Evolutionary conservation across 2,888 invertebrate species (phyloP), one percentile per base, ranked within the genome.

Genomic region (Suillia variegata): DNA sequence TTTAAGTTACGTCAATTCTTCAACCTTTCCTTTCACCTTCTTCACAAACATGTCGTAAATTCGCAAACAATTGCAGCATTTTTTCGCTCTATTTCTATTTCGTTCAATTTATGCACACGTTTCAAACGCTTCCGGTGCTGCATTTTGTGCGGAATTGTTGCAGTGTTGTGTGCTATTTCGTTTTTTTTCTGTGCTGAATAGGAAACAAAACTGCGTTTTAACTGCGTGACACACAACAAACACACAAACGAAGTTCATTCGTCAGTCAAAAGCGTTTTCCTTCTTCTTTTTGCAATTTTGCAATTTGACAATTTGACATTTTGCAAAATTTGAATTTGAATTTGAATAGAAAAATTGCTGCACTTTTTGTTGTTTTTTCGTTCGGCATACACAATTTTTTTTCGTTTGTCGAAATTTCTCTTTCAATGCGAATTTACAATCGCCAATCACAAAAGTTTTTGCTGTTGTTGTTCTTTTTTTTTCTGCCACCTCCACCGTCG

Each of bases 291-390:
- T 38, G 38, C 38, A 45, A 45, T 18, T 45, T 45, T 38, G 6
- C 12, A n/a, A 38, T 38, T 38, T 6, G 13, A n/a, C n/a, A n/a
- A n/a, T n/a, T n/a, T n/a, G n/a, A n/a, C n/a, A n/a, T n/a, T n/a
- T n/a, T n/a, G n/a, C n/a, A n/a, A n/a, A 38, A 38, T 38, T 38
- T 13, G 18, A 71, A 71, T 71, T 71, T 71, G 71, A 74, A 74
- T 71, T 60, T 70, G 71, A 71, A 71, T 71, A 71, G 71, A 71
- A 74, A 69, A 73, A 71, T 74, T 74, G n/a, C n/a, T n/a, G 71
- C 71, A 73, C 45, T 45, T 38, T 38, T 38, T 38, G 38, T 38
- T 26, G 26, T 26, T 26, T 26, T 5, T 26, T 5, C 5, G 26
- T 26, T 5, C 26, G 26, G n/a, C n/a, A n/a, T n/a, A n/a, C n/a